A percentile compares a stretch with the other conserved stretches of the same genome.
Evolutionary conservation across 2,113 vertebrate genomes (phyloP).

Genomic region (Hippocampus mohnikei): DNA sequence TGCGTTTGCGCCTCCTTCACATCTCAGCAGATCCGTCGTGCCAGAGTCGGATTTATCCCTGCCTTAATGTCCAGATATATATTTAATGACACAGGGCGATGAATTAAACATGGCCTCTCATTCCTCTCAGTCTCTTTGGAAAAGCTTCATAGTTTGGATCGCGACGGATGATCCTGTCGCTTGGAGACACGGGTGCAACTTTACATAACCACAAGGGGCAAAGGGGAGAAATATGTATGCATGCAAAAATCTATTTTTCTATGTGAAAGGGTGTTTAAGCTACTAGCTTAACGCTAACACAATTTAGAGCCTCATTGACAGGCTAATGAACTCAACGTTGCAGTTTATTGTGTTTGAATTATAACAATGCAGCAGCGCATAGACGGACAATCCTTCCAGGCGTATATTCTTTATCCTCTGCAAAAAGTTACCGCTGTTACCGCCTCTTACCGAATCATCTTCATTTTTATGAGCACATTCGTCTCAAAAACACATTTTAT

Average conservation of each 20-base stretch:
- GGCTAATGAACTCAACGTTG: too few species aligned
- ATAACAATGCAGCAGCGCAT: too few species aligned
- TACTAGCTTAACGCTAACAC: not conserved
- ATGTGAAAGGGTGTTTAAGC: too few species aligned
- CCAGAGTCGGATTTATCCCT: slow-evolving; percentile 18
- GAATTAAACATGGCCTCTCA: slow-evolving; percentile 38
- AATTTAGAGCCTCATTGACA: too few species aligned
- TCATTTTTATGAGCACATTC: too few species aligned
- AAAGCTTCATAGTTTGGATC: not conserved
- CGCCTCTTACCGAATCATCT: too few species aligned
- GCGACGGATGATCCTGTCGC: not conserved
- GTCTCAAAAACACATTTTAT: too few species aligned
- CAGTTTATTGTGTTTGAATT: too few species aligned
- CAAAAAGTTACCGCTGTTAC: too few species aligned
- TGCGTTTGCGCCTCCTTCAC: not conserved
- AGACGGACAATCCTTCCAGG: too few species aligned
- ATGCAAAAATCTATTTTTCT: not conserved
- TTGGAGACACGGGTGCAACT: not conserved
- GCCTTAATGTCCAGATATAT: slow-evolving; percentile 36
- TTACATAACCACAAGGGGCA: too few species aligned
- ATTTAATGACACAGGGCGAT: slow-evolving; percentile 45
- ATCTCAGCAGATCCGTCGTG: slow-evolving; percentile 24
- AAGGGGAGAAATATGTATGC: not conserved
- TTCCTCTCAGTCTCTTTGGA: not conserved
- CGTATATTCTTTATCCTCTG: too few species aligned